Conservation (phyloP, 1,140 invertebrate genomes). For the Pseudomyrmex sp. region DNA sequence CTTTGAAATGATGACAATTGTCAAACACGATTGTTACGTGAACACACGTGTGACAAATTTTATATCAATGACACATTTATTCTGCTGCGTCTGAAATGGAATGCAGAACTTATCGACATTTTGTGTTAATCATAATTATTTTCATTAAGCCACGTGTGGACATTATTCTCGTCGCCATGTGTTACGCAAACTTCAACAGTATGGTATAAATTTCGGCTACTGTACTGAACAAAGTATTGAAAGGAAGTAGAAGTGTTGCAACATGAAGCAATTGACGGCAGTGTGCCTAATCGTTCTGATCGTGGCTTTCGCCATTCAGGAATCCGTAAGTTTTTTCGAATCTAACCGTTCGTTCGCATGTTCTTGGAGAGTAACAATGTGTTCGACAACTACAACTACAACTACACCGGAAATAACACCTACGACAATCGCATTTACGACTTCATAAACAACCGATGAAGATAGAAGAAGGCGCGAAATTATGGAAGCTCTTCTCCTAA, state of each 20-base stretch:
- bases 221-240: neutral
- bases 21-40: too few relatives aligned
- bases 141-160: neutral
- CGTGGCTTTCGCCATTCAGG: conserved; percentile 58
- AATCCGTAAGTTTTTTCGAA: conserved; percentile 6
- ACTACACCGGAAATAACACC: neutral
- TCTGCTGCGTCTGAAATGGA: neutral
- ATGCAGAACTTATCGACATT: neutral
- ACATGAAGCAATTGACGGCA: conserved; percentile 24
- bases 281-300: conserved; percentile 63
- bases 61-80: too few relatives aligned
- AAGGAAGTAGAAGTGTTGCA: neutral
- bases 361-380: neutral
- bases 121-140: neutral
- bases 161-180: neutral
- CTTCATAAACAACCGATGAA: neutral
- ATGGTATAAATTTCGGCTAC: conserved; percentile 51
- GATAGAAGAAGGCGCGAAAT: neutral
- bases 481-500: neutral
- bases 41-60: too few relatives aligned
- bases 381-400: neutral
- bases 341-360: neutral
- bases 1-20: too few relatives aligned
- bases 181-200: neutral
- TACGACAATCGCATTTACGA: too few relatives aligned